Evolutionary conservation across 2,888 invertebrate species (phyloP).

Genomic region (Aelia acuminata): DNA sequence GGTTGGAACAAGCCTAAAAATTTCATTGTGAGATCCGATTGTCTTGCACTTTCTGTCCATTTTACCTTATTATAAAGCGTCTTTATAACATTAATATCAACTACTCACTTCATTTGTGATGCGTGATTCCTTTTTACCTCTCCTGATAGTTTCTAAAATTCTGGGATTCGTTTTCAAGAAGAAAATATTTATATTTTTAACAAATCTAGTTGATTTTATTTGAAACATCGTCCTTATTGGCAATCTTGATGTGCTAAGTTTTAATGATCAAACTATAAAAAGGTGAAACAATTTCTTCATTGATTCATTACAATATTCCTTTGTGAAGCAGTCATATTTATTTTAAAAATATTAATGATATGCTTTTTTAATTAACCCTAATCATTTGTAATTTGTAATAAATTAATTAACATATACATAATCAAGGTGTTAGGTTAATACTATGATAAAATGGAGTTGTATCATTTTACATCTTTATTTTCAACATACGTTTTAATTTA

Average conservation of each 20-base stretch:
- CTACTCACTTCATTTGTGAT: neutral
- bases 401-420: too few relatives aligned
- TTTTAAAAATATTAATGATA: neutral
- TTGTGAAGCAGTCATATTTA: neutral
- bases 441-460: neutral
- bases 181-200: neutral
- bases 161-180: neutral
- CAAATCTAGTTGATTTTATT: neutral
- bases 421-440: too few relatives aligned
- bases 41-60: neutral
- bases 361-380: neutral
- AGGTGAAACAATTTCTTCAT: neutral
- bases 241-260: neutral
- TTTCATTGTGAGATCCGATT: neutral
- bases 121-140: neutral
- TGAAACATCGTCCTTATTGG: neutral
- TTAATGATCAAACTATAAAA: neutral
- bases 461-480: neutral
- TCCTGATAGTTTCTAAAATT: neutral
- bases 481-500: neutral
- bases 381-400: neutral
- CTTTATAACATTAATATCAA: neutral
- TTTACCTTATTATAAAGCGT: neutral
- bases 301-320: neutral
- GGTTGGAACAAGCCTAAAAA: too few relatives aligned